Evolutionary conservation across 2,113 vertebrate species (phyloP).

Genomic region (Malaclemys terrapin): DNA sequence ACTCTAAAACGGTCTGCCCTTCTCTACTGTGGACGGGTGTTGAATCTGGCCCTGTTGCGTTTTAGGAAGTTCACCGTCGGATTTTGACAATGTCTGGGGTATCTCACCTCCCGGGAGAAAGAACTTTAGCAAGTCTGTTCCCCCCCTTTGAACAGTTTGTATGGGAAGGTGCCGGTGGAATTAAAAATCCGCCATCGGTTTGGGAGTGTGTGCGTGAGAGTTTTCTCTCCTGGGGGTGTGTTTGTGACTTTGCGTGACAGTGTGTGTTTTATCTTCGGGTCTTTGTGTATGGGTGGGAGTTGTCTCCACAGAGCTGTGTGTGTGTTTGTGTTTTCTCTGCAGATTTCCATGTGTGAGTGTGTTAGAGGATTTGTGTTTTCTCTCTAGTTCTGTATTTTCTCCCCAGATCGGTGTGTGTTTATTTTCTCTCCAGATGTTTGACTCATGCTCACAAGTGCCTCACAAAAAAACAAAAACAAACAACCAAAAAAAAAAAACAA

Average conservation of each 20-base stretch:
- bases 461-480: rapidly evolving
- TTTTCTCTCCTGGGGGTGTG: not conserved
- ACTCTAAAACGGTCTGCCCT: no score
- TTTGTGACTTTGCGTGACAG: not conserved
- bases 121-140: rapidly evolving
- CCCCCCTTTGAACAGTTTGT: not conserved
- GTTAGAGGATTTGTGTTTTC: not conserved
- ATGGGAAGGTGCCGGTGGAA: no score
- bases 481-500: rapidly evolving
- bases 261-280: no score
- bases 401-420: no score
- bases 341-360: not conserved
- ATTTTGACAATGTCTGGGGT: not conserved
- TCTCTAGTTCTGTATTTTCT: not conserved
- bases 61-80: not conserved
- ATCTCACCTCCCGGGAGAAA: not conserved
- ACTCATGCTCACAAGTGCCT: not conserved
- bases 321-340: not conserved
- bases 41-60: not conserved
- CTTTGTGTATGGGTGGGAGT: not conserved
- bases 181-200: not conserved
- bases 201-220: no score
- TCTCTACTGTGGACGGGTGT: not conserved
- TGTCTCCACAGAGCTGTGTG: not conserved
- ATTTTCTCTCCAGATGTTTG: not conserved